Conservation (phyloP, 2,888 invertebrate species). For the Eupithecia tripunctaria region DNA sequence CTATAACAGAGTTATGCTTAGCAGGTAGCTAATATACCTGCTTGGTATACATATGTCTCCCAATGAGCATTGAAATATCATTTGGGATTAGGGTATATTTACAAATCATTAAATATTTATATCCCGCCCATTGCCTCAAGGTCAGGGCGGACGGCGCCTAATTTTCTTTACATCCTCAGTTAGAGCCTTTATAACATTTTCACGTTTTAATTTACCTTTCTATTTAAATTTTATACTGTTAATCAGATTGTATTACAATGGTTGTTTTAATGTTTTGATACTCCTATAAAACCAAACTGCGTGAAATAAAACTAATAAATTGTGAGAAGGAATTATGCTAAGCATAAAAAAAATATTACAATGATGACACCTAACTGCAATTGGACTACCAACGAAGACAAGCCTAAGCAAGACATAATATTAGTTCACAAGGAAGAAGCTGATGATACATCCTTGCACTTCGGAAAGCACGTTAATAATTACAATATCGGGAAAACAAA, state of each 20-base stretch:
- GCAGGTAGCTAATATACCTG: not conserved
- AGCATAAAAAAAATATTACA: not conserved
- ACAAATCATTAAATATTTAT: constrained; percentile 12
- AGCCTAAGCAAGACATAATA: no score
- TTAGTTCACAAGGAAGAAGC: no score
- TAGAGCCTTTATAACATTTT: not conserved
- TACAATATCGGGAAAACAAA: no score
- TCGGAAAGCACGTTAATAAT: no score
- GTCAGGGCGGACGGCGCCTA: not conserved
- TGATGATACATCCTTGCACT: no score
- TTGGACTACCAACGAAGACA: no score
- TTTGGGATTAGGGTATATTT: constrained; percentile 15
- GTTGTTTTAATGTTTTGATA: not conserved
- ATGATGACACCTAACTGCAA: not conserved
- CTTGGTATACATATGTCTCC: not conserved
- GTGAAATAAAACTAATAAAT: not conserved
- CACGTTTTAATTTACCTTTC: not conserved
- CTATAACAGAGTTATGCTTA: not conserved
- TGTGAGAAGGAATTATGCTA: not conserved
- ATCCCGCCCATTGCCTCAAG: not conserved
- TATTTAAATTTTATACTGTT: not conserved
- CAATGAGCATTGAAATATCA: not conserved
- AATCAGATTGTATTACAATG: not conserved
- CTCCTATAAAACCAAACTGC: not conserved
- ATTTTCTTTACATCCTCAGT: constrained; percentile 2